phyloP scores from a whole-genome alignment of 2,888 invertebrate species.

The Prenolepis imparis region DNA sequence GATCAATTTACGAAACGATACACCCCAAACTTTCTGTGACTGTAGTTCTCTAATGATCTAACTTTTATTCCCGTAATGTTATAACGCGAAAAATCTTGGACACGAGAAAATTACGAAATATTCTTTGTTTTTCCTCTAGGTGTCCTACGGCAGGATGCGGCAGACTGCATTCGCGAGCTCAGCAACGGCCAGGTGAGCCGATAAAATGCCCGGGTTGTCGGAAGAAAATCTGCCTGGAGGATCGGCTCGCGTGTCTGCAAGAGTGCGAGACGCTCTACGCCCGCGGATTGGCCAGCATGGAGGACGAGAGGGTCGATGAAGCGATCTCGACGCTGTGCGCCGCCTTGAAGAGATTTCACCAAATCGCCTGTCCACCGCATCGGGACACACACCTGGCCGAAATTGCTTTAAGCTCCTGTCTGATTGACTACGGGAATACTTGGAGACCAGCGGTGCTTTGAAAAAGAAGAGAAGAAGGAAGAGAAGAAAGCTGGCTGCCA shows the following conservation, averaged over 20 bases:
- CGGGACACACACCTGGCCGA: conserved; percentile 91
- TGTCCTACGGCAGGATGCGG: conserved; percentile 87
- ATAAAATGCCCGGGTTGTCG: conserved; percentile 87
- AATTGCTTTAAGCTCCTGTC: conserved; percentile 90
- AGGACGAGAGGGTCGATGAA: conserved; percentile 87
- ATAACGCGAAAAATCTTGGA: not conserved
- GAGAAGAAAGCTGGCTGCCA: conserved; percentile 1
- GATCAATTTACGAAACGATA: not conserved
- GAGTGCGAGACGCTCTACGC: conserved; percentile 87
- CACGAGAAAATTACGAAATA: not conserved
- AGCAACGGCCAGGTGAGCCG: conserved; percentile 79
- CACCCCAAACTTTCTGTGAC: not conserved
- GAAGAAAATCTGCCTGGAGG: conserved; percentile 86
- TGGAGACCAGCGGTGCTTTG: conserved; percentile 65
- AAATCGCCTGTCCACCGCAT: conserved; percentile 89
- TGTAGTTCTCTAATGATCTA: not conserved
- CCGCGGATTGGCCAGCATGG: conserved; percentile 86
- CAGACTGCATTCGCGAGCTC: conserved; percentile 86
- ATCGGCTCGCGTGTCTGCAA: conserved; percentile 85
- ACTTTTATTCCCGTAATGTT: not conserved
- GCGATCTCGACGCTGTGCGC: conserved; percentile 88
- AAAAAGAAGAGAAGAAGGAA: not conserved
- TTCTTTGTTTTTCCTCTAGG: conserved; percentile 79
- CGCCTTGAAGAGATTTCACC: conserved; percentile 89
- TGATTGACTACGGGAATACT: conserved; percentile 88